Percentiles rank a stretch among this genome's conserved stretches.
phyloP scores from a whole-genome alignment of 1,140 invertebrate genomes.

The Whitmania pigra region DNA sequence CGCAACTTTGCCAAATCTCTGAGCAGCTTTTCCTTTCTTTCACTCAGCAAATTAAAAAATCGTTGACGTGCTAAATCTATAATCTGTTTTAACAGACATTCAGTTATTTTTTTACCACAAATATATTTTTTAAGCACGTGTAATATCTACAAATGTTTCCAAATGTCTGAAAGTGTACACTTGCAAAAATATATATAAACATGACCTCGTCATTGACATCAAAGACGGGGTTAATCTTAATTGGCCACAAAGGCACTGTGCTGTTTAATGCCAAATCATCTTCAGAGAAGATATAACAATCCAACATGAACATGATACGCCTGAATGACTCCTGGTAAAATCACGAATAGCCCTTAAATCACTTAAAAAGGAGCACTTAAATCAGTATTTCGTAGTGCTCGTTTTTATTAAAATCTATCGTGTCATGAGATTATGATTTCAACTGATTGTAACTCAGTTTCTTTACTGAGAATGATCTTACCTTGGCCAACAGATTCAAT shows the following conservation, averaged over 20 bases:
- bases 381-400: too few relatives aligned
- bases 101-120: background rate
- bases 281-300: constrained; percentile 37
- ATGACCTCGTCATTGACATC: constrained; percentile 41
- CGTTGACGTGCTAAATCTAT: background rate
- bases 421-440: too few relatives aligned
- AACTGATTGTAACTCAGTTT: constrained; percentile 15
- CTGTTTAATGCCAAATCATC: constrained; percentile 41
- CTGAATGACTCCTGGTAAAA: constrained; percentile 30
- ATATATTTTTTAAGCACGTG: background rate
- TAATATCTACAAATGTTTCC: background rate
- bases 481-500: constrained; percentile 35
- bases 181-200: constrained; percentile 7
- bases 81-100: background rate
- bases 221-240: constrained; percentile 39
- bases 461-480: constrained; percentile 15
- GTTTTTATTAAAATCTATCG: too few relatives aligned
- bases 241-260: constrained; percentile 40
- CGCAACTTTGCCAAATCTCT: constrained; percentile 56
- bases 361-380: background rate
- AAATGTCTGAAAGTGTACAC: background rate
- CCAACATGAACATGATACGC: constrained; percentile 38
- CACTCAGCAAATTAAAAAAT: constrained; percentile 42
- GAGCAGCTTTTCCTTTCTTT: constrained; percentile 55
- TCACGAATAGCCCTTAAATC: background rate